Conservation (phyloP, 2,888 invertebrate genomes). For the Aphidoletes aphidimyza region DNA sequence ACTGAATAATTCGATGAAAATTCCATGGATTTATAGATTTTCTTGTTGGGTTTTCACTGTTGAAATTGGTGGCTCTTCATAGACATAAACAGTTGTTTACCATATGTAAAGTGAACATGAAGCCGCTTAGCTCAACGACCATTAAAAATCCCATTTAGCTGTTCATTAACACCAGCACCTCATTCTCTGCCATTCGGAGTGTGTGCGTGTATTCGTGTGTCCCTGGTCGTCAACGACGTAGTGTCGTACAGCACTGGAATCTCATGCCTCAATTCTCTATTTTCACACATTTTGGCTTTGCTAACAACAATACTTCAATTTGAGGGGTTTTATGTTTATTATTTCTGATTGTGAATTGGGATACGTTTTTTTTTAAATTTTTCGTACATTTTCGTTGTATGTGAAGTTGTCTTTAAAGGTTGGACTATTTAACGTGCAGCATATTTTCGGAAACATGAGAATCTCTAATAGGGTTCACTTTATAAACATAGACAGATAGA, state of each 20-base stretch:
- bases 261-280: no score
- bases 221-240: no score
- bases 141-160: conserved; percentile 27
- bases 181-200: background rate
- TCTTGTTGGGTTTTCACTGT: background rate
- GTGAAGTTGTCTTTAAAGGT: background rate
- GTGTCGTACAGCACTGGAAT: background rate
- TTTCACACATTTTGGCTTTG: background rate
- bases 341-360: conserved; percentile 38
- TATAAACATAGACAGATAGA: background rate
- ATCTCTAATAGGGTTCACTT: background rate
- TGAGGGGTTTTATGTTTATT: background rate
- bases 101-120: background rate
- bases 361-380: background rate
- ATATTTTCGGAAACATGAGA: conserved; percentile 1
- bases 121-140: background rate
- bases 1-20: background rate
- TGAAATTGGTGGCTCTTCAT: background rate
- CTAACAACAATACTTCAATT: conserved; percentile 13
- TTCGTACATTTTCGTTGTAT: background rate
- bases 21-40: background rate
- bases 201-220: no score
- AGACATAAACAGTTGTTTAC: background rate
- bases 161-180: conserved; percentile 29
- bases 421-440: background rate